A percentile compares a stretch with the other conserved stretches of the same genome.
phyloP scores from a whole-genome alignment of 2,113 vertebrate genomes.

The Rhineura floridana region DNA sequence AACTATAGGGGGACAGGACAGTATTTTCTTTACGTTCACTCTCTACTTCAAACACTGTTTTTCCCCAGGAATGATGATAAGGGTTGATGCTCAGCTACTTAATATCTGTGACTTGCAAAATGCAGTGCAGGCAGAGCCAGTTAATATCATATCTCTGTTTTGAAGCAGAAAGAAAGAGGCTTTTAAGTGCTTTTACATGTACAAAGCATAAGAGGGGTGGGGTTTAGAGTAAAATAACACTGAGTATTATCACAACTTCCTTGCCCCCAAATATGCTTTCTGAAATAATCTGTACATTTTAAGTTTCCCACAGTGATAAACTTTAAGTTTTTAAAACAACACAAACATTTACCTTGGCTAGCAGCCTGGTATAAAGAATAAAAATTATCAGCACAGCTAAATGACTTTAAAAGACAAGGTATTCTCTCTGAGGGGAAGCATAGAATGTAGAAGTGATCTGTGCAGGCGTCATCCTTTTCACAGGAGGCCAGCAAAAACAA shows the following conservation, averaged over 20 bases:
- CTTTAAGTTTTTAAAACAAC: conserved; percentile 72
- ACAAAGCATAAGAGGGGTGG: conserved; percentile 29
- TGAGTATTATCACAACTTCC: conserved; percentile 57
- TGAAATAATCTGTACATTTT: conserved; percentile 75
- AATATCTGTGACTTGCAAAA: conserved; percentile 14
- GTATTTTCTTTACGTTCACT: conserved; percentile 20
- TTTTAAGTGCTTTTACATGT: background rate
- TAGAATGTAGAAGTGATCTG: conserved; percentile 53
- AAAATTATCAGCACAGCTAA: conserved; percentile 58
- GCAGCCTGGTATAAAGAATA: conserved; percentile 63
- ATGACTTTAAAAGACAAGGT: conserved; percentile 64
- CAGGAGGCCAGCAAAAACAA: conserved; percentile 61
- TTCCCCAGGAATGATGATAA: conserved; percentile 33
- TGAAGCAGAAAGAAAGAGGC: background rate
- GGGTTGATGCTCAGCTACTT: conserved; percentile 15
- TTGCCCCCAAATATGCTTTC: conserved; percentile 57
- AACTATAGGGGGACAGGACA: background rate
- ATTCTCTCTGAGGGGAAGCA: conserved; percentile 52
- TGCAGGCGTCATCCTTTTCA: conserved; percentile 53
- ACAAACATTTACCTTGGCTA: conserved; percentile 74
- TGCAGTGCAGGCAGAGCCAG: background rate
- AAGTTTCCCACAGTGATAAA: conserved; percentile 76
- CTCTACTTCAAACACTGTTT: conserved; percentile 15
- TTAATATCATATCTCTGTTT: conserved; percentile 33
- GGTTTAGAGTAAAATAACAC: conserved; percentile 57